Conservation (phyloP, 2,797 vertebrate species). For the Dendrocincla tyrannina region DNA sequence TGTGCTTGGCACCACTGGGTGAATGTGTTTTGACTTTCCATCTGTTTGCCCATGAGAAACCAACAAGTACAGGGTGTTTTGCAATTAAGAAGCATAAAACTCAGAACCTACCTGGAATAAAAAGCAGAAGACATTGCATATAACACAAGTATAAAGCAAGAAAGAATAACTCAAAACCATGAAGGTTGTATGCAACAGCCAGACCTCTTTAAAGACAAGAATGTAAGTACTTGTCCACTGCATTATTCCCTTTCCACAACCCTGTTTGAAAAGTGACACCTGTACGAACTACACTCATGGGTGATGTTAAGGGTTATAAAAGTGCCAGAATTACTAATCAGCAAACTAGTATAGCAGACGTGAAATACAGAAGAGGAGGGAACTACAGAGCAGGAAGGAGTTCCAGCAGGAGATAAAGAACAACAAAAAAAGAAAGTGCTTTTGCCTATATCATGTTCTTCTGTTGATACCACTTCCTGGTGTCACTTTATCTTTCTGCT, state of each 20-base stretch:
- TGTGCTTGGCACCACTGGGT: not conserved
- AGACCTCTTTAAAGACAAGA: not conserved
- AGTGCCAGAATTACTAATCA: not conserved
- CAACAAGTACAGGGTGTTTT: not conserved
- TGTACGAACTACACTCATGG: not conserved
- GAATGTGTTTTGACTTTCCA: not conserved
- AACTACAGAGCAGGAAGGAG: not conserved
- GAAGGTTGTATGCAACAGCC: not conserved
- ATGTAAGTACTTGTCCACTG: not conserved
- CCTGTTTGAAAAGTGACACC: not conserved
- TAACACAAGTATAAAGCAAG: accelerated
- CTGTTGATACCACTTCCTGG: not conserved
- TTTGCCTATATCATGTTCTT: not conserved
- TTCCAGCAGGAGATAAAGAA: not conserved
- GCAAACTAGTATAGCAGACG: not conserved
- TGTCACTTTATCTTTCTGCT: not conserved
- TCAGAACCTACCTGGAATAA: not conserved
- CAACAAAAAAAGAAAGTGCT: not conserved
- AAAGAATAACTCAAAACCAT: not conserved
- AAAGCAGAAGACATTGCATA: not conserved
- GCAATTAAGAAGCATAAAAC: not conserved
- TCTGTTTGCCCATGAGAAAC: not conserved
- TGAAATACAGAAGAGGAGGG: not conserved
- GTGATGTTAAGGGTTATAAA: not conserved
- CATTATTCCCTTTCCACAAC: not conserved